A percentile compares a stretch with the other conserved stretches of the same genome.
Evolutionary conservation across 2,888 invertebrate species (phyloP).

Genomic region (Pristionchus mayeri): DNA sequence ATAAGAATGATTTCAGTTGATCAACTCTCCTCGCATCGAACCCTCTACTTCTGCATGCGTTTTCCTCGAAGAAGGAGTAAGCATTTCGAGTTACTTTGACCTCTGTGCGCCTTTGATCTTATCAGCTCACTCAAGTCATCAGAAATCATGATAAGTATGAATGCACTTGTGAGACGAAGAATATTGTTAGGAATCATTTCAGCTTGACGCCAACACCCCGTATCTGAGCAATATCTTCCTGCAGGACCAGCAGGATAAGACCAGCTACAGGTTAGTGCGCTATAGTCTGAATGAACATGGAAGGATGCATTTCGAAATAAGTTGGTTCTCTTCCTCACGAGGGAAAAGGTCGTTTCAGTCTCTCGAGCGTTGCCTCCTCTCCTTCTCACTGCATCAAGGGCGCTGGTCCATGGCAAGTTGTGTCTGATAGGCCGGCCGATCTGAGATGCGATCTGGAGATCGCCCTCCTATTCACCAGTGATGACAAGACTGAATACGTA

Average conservation of each 20-base stretch:
- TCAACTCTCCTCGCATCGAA: conserved; percentile 28
- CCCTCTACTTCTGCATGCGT: background rate
- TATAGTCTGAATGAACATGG: background rate
- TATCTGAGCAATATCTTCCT: conserved; percentile 4
- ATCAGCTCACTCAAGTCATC: background rate
- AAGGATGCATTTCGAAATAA: no score
- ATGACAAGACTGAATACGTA: conserved; percentile 19
- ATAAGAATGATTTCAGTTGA: background rate
- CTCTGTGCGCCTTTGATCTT: background rate
- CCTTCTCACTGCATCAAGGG: background rate
- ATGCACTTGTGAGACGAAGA: background rate
- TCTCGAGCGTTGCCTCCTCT: background rate
- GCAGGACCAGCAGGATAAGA: conserved; percentile 15
- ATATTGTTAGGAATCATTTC: background rate
- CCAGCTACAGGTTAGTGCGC: background rate
- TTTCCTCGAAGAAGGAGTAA: conserved; percentile 23
- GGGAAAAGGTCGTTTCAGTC: background rate
- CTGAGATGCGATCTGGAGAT: conserved; percentile 6
- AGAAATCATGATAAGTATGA: background rate
- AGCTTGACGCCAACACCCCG: background rate
- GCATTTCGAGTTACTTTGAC: background rate
- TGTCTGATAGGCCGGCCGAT: background rate
- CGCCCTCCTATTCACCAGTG: conserved; percentile 22
- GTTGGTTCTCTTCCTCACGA: background rate
- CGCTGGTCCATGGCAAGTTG: background rate